These are phyloP conservation scores for Quadroppia sp. DNA, from an alignment of 2,888 invertebrate species.

Conservation along the genomic window DNA sequence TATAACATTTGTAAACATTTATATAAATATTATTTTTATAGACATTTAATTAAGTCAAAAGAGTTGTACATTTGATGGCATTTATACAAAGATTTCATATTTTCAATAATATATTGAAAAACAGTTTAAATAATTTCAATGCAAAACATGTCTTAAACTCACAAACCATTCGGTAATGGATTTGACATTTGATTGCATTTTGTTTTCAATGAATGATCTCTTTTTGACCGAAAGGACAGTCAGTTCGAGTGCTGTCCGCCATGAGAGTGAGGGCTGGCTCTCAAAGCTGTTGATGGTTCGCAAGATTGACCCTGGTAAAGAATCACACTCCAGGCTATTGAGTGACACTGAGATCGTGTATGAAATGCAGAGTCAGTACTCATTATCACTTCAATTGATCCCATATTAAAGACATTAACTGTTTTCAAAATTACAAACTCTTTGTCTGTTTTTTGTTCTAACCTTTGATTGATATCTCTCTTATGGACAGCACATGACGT, in stretches of 20 bases:
- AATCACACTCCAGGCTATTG: conserved; percentile 92
- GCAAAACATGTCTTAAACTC: background rate
- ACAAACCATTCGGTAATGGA: background rate
- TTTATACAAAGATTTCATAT: conserved; percentile 2
- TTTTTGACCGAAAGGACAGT: background rate
- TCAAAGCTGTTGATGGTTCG: conserved; percentile 68
- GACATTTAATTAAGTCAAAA: too few relatives aligned
- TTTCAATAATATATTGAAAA: background rate
- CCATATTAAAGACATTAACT: background rate
- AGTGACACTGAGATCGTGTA: conserved; percentile 94
- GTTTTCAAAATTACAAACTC: background rate
- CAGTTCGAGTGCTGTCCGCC: background rate
- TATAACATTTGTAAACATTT: background rate
- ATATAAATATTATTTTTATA: too few relatives aligned
- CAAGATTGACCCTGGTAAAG: conserved; percentile 88
- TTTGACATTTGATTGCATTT: background rate
- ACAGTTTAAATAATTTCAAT: background rate
- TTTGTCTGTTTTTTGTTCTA: background rate
- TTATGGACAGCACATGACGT: conserved; percentile 70
- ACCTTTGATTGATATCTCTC: conserved; percentile 24
- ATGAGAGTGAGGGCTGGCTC: conserved; percentile 47
- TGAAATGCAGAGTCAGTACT: conserved; percentile 65
- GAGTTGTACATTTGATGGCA: conserved; percentile 19
- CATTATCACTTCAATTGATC: background rate
- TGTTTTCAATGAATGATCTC: too few relatives aligned